phyloP scores from a whole-genome alignment of 2,113 vertebrate species.

The Vulpes lagopus region DNA sequence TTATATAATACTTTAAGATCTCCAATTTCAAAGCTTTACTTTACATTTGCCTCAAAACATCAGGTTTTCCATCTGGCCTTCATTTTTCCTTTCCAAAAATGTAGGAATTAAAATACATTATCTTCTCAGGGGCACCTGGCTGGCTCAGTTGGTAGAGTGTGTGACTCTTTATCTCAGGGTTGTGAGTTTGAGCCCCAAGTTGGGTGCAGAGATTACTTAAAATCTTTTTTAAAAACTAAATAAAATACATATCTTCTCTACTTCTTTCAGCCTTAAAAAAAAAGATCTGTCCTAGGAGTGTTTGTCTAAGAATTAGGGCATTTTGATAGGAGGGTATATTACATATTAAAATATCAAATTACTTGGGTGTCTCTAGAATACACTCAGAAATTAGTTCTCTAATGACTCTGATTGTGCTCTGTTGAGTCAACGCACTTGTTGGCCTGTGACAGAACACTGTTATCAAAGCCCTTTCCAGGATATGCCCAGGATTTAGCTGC shows the following conservation, averaged over 20 bases:
- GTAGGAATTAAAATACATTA: slow-evolving; percentile 37
- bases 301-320: slow-evolving; percentile 15
- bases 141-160: background rate
- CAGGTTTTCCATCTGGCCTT: background rate
- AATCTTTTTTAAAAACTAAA: background rate
- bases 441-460: background rate
- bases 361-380: slow-evolving; percentile 6
- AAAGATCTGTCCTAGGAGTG: background rate
- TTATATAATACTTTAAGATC: slow-evolving; percentile 48
- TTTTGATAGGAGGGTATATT: background rate
- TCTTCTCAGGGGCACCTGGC: background rate
- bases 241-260: background rate
- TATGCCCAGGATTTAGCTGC: background rate
- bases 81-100: slow-evolving; percentile 35
- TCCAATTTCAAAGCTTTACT: slow-evolving; percentile 42
- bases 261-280: background rate
- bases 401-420: background rate
- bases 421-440: background rate
- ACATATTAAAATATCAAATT: slow-evolving; percentile 41
- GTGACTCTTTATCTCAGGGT: background rate
- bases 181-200: background rate
- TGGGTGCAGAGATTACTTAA: background rate
- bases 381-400: slow-evolving; percentile 21
- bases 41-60: slow-evolving; percentile 43
- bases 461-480: background rate